phyloP scores from a whole-genome alignment of 2,888 invertebrate genomes.

The Cataglyphis rosenhaueri region DNA sequence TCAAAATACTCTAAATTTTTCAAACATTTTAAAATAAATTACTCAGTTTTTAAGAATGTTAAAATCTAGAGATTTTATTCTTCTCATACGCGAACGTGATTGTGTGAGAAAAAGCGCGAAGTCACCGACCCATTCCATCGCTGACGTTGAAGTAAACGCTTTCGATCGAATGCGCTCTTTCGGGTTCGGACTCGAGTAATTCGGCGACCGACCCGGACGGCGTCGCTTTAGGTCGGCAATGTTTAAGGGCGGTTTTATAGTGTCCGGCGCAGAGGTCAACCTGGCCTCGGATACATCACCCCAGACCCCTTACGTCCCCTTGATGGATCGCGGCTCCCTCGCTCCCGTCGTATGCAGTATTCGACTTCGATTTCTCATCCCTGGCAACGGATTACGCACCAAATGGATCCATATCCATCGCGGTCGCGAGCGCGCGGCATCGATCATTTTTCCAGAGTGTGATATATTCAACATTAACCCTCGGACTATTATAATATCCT shows the following conservation, averaged over 20 bases:
- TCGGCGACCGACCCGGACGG: constrained; percentile 67
- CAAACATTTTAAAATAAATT: neutral
- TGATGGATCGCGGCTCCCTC: constrained; percentile 76
- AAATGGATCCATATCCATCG: constrained; percentile 60
- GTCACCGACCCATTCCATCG: constrained; percentile 20
- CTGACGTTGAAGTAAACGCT: constrained; percentile 57
- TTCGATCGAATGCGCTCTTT: constrained; percentile 55
- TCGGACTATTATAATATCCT: constrained; percentile 33
- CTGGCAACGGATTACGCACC: constrained; percentile 72
- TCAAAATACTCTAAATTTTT: neutral
- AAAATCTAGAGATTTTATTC: neutral
- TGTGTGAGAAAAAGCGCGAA: constrained; percentile 21
- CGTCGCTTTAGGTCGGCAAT: constrained; percentile 77
- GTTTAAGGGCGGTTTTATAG: constrained; percentile 83
- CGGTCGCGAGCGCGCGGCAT: constrained; percentile 26
- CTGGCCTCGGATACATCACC: constrained; percentile 81
- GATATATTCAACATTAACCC: constrained; percentile 42
- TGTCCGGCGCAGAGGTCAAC: constrained; percentile 83
- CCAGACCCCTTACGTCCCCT: constrained; percentile 75
- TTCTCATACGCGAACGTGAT: constrained; percentile 6
- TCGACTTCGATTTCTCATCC: constrained; percentile 76
- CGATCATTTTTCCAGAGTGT: constrained; percentile 41
- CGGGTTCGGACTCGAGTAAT: constrained; percentile 68
- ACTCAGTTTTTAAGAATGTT: neutral
- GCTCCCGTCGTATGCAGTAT: constrained; percentile 64